Evolutionary conservation across 2,113 vertebrate species (phyloP), one percentile per base, ranked within the genome.

Genomic region (Callospermophilus lateralis): DNA sequence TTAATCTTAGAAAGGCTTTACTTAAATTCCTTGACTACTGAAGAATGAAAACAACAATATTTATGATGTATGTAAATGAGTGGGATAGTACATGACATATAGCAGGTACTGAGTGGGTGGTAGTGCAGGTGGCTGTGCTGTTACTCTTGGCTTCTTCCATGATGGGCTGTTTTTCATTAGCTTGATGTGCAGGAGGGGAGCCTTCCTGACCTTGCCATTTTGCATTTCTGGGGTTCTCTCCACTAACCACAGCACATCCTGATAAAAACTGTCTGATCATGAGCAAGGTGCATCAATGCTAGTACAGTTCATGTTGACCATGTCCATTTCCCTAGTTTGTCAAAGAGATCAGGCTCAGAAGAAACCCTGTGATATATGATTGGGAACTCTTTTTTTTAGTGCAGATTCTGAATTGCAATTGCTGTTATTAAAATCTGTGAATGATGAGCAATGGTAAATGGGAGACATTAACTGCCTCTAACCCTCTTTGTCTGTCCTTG

Each of bases 341-440:
- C 83, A 67, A 94, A 91, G 30, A 58, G 42, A n/a, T 67, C 15
- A 48, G 86, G 30, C n/a, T 94, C 84, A 84, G 70, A 80, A 97
- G 93, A 87, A 94, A 70, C 45, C 45, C 61, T 94, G 61, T 42
- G 58, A 26, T 94, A 74, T 42, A 34, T 70, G 48, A 85, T 76
- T 39, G 37, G 55, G n/a, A 96, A 95, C 91, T 48, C n/a, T 42
- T 76, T 93, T 76, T 94, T 87, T 74, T 10, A 65, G 42, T 84
- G 24, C 24, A 81, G 58, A 93, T 58, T 95, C 74, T 94, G 92
- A 93, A 90, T 70, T 72, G 58, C 65, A 65, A 84, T 84, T 45
- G 37, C 32, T 90, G 30, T 83, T 93, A 86, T 91, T 79, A 89
- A 89, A 97, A 90, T 22, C 84, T 84, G 42, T 4, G 89, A 93